Evolutionary conservation across 2,797 vertebrate genomes (phyloP), one percentile per base, ranked within the genome.

Genomic region (Lagocephalus sceleratus): DNA sequence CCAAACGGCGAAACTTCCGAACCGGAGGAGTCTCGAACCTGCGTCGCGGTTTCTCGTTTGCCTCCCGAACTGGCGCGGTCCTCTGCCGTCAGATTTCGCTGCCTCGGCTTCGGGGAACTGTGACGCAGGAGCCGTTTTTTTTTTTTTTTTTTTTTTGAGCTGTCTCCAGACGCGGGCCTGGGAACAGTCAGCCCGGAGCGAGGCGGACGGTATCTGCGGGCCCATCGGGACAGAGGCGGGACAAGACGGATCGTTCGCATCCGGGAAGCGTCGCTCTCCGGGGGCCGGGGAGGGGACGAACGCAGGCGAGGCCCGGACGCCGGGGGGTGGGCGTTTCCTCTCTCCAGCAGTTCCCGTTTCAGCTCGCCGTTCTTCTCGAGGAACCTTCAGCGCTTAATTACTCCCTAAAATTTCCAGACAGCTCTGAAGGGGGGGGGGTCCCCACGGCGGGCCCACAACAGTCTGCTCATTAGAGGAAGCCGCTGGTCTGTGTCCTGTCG

Each of bases 401-500:
- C 16, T 42, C 17, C 40, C 16, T 42, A 42, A 19, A 42, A 19
- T 9, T 7, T 42, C 8, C 5, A 12, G 42, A 10, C 17, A 44
- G 42, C 17, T 11, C 17, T 19, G 17, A 19, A 5, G 15, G 15
- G 52, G 60, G 74, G 58, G 71, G 63, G 48, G 68, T 87, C 76
- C 83, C 78, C 44, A 71, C 41, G 63, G 79, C 65, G 52, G 71
- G 76, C 59, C 60, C 68, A 77, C 78, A 78, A 79, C 86, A 83
- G 81, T 77, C 74, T 88, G 82, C 85, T 90, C 78, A 84, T 90
- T 91, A 89, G 73, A 72, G 79, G 42, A 68, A 84, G 72, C 73
- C 80, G 87, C 40, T 64, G 42, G 42, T 44, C 17, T 44, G 42
- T 44, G 42, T 20, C 42, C 10, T 19, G 42, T 20, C 42, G 42